phyloP scores from a whole-genome alignment of 2,113 vertebrate species.

The Notarius quadriscutis region DNA sequence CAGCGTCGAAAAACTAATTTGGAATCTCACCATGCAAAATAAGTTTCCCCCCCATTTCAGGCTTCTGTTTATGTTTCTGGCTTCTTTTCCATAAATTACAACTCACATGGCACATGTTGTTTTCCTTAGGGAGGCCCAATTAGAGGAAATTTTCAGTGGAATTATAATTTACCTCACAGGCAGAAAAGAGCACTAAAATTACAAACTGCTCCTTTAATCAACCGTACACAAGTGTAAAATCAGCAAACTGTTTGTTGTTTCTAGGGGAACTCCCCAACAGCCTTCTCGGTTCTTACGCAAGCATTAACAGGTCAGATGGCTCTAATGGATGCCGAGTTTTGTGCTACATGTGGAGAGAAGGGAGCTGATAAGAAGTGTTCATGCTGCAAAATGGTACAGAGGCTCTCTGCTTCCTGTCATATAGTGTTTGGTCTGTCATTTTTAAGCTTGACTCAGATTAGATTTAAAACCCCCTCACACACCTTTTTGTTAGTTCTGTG shows the following conservation, averaged over 20 bases:
- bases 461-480: too few species aligned
- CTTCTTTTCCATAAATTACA: not conserved
- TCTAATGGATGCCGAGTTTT: conserved; percentile 82
- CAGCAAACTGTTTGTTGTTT: conserved; percentile 28
- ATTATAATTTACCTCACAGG: conserved; percentile 1
- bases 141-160: not conserved
- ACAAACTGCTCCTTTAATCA: not conserved
- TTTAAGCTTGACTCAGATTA: not conserved
- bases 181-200: not conserved
- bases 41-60: too few species aligned
- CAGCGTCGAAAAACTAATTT: not conserved
- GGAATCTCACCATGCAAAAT: not conserved
- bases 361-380: conserved; percentile 80
- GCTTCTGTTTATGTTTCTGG: not conserved
- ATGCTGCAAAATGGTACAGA: conserved; percentile 80
- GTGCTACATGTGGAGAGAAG: conserved; percentile 82
- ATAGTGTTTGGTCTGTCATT: not conserved
- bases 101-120: not conserved
- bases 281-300: conserved; percentile 83
- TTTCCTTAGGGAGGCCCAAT: not conserved
- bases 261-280: conserved; percentile 80
- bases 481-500: not conserved
- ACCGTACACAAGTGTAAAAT: not conserved
- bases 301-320: conserved; percentile 84
- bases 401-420: not conserved